Conservation (phyloP, 1,140 invertebrate species). For the Tetragnatha versicolor region DNA sequence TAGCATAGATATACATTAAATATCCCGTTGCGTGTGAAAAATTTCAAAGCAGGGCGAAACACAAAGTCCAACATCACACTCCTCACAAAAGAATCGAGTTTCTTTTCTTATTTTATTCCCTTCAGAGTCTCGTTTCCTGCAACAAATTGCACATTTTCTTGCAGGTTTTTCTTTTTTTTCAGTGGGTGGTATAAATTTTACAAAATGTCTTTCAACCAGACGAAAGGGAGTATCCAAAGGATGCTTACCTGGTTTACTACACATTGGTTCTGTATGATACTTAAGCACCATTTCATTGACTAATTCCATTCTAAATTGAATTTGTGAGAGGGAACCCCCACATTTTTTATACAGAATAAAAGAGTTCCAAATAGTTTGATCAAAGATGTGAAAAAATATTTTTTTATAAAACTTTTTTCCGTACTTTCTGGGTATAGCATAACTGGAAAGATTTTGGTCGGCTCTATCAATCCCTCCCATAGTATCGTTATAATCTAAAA, state of each 20-base stretch:
- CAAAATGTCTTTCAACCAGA: conserved; percentile 19
- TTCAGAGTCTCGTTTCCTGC: not conserved
- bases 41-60: conserved; percentile 53
- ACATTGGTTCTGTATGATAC: conserved; percentile 11
- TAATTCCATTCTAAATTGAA: conserved; percentile 29
- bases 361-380: conserved; percentile 17
- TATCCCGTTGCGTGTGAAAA: conserved; percentile 51
- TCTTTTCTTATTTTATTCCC: conserved; percentile 26
- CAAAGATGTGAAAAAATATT: conserved; percentile 21
- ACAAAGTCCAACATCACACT: conserved; percentile 56
- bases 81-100: conserved; percentile 40
- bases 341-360: conserved; percentile 12
- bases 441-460: conserved; percentile 21
- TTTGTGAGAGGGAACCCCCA: not conserved
- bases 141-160: conserved; percentile 19
- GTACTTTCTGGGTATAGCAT: conserved; percentile 9
- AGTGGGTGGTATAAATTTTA: conserved; percentile 15
- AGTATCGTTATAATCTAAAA: conserved; percentile 27
- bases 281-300: conserved; percentile 25
- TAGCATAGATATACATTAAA: too few relatives aligned
- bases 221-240: not conserved
- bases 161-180: conserved; percentile 35
- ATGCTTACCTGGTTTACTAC: not conserved
- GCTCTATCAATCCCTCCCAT: conserved; percentile 22
- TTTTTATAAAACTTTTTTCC: conserved; percentile 30